Evolutionary conservation across 2,797 vertebrate genomes (phyloP).

Genomic region (Pipistrellus kuhlii): DNA sequence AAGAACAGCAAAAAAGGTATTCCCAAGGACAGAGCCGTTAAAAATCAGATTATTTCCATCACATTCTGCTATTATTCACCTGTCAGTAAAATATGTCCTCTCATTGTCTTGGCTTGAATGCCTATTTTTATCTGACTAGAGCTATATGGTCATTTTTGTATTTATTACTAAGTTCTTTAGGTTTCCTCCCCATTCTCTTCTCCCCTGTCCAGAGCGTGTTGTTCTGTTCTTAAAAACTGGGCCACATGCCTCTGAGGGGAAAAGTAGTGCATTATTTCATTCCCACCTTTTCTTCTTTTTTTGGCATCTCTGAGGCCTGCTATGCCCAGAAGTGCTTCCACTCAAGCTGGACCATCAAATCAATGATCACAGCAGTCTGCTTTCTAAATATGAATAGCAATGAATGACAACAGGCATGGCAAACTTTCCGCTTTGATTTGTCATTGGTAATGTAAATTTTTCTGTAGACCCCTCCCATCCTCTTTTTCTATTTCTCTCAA

Average conservation of each 20-base stretch:
- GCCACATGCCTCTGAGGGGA: slow-evolving; percentile 99
- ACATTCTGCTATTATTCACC: slow-evolving; percentile 95
- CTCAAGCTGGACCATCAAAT: slow-evolving; percentile 99
- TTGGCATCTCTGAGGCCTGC: slow-evolving; percentile 97
- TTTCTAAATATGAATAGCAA: slow-evolving; percentile 96
- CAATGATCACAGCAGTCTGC: slow-evolving; percentile 97
- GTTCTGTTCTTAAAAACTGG: slow-evolving; percentile 95
- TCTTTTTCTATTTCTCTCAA: not conserved
- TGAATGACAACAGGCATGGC: slow-evolving; percentile 95
- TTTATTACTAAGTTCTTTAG: slow-evolving; percentile 89
- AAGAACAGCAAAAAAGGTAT: slow-evolving; percentile 90
- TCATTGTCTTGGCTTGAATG: slow-evolving; percentile 93
- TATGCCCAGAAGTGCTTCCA: slow-evolving; percentile 99
- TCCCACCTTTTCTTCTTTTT: slow-evolving; percentile 98
- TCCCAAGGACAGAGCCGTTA: slow-evolving; percentile 89
- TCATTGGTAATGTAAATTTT: slow-evolving; percentile 85
- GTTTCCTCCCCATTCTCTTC: slow-evolving; percentile 82
- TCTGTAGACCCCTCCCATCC: not conserved
- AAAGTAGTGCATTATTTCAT: slow-evolving; percentile 98
- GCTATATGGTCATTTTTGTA: slow-evolving; percentile 93
- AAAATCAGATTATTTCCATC: slow-evolving; percentile 98
- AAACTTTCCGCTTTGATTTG: slow-evolving; percentile 90
- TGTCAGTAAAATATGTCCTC: slow-evolving; percentile 96
- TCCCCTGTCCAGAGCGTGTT: slow-evolving; percentile 85
- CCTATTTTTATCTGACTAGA: slow-evolving; percentile 92